Evolutionary conservation across 2,113 vertebrate species (phyloP).

Genomic region (Sebastes schlegelii): DNA sequence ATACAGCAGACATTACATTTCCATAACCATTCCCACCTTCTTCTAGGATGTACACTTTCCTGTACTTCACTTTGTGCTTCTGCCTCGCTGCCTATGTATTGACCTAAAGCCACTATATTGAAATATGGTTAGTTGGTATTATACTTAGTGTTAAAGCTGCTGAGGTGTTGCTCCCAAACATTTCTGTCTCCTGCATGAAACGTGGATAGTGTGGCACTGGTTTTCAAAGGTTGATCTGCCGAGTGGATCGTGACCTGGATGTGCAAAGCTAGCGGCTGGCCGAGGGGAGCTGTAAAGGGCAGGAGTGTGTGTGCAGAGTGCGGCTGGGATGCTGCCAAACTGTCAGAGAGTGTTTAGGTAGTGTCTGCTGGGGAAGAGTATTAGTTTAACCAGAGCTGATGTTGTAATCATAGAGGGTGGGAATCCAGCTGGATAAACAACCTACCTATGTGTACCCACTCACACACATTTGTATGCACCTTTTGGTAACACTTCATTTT

Average conservation of each 20-base stretch:
- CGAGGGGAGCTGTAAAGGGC: slow-evolving; percentile 51
- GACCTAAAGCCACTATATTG: neutral
- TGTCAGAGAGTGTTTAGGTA: slow-evolving; percentile 58
- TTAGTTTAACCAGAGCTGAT: slow-evolving; percentile 62
- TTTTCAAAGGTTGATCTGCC: slow-evolving; percentile 42
- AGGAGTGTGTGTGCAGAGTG: slow-evolving; percentile 48
- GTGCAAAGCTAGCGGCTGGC: slow-evolving; percentile 29
- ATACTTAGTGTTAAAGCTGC: neutral
- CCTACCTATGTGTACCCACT: neutral
- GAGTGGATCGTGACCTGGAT: slow-evolving; percentile 26
- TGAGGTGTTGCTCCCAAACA: neutral
- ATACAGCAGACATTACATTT: slow-evolving; percentile 6
- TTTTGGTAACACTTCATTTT: no score
- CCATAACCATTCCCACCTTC: neutral
- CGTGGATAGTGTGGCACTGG: neutral
- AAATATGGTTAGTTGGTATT: neutral
- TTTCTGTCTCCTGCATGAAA: neutral
- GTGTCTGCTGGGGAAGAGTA: slow-evolving; percentile 48
- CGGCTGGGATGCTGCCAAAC: slow-evolving; percentile 53
- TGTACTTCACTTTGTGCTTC: neutral
- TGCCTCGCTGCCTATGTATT: neutral
- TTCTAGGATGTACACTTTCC: neutral
- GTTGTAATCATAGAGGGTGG: slow-evolving; percentile 36
- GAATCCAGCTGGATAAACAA: slow-evolving; percentile 41
- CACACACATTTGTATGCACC: no score